A percentile compares a stretch with the other conserved stretches of the same genome.
phyloP scores from a whole-genome alignment of 2,113 vertebrate genomes.

The Scomber scombrus region DNA sequence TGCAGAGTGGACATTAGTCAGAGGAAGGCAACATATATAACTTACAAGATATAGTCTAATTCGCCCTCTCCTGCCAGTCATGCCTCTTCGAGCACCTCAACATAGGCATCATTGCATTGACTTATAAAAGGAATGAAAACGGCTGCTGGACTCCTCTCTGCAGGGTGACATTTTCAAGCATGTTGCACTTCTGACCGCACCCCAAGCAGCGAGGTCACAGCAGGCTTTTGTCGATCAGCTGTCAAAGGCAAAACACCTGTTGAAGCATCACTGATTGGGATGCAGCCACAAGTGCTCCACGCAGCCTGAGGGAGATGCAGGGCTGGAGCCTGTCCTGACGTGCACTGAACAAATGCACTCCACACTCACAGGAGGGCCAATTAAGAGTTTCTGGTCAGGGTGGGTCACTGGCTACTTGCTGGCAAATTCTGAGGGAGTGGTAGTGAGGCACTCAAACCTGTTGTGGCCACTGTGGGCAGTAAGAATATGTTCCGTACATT shows the following conservation, averaged over 20 bases:
- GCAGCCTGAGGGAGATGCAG: too few relatives aligned
- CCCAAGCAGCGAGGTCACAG: not conserved
- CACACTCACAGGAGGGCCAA: too few relatives aligned
- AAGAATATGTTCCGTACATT: not conserved
- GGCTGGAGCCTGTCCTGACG: too few relatives aligned
- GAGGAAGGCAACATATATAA: not conserved
- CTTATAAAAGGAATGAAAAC: not conserved
- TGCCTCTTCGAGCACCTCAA: not conserved
- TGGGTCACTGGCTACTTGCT: not conserved
- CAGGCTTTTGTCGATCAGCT: not conserved
- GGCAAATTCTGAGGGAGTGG: not conserved
- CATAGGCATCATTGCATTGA: not conserved
- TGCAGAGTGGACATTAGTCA: conserved; percentile 45
- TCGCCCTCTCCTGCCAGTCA: conserved; percentile 5
- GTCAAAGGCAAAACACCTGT: conserved; percentile 2
- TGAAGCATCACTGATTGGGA: too few relatives aligned
- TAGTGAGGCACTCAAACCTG: not conserved
- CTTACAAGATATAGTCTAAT: not conserved
- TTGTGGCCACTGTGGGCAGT: not conserved
- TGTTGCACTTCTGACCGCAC: not conserved
- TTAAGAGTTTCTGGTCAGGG: not conserved
- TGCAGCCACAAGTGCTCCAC: too few relatives aligned
- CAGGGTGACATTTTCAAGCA: not conserved
- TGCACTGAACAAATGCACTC: too few relatives aligned
- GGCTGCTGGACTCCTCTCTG: not conserved